Evolutionary conservation across 2,113 vertebrate species (phyloP).

Genomic region (Ovibos moschatus): DNA sequence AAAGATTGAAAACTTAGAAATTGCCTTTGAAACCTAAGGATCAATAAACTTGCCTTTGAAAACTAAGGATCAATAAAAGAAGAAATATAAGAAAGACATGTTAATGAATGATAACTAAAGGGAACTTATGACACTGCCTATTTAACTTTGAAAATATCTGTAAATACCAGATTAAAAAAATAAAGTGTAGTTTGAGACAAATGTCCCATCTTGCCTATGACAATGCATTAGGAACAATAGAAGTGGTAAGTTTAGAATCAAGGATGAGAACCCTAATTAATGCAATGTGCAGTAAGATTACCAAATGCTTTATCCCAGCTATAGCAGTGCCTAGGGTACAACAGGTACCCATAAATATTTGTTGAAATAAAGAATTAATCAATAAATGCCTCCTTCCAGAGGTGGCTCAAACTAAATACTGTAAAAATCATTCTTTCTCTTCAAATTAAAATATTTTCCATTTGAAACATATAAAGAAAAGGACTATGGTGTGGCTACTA

Average conservation of each 20-base stretch:
- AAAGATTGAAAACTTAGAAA: neutral
- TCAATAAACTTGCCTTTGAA: neutral
- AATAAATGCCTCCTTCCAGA: neutral
- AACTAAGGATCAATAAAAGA: neutral
- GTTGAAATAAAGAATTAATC: neutral
- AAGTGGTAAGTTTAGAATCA: neutral
- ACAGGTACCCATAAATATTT: neutral
- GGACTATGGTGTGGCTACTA: neutral
- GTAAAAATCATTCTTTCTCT: neutral
- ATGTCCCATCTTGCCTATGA: neutral
- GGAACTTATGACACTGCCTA: neutral
- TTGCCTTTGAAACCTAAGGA: neutral
- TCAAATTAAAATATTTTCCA: neutral
- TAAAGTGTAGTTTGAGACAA: neutral
- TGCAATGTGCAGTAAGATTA: neutral
- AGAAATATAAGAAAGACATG: neutral
- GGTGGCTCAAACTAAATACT: neutral
- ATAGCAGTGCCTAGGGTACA: neutral
- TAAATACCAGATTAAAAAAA: neutral
- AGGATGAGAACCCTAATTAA: neutral
- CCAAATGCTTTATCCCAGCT: neutral
- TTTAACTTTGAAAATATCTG: neutral
- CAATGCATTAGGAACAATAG: neutral
- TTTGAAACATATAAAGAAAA: neutral
- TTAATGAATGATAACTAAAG: neutral